Percentiles rank a stretch among this genome's conserved stretches.
phyloP scores from a whole-genome alignment of 2,888 invertebrate genomes.

The Campopleginae sp. region DNA sequence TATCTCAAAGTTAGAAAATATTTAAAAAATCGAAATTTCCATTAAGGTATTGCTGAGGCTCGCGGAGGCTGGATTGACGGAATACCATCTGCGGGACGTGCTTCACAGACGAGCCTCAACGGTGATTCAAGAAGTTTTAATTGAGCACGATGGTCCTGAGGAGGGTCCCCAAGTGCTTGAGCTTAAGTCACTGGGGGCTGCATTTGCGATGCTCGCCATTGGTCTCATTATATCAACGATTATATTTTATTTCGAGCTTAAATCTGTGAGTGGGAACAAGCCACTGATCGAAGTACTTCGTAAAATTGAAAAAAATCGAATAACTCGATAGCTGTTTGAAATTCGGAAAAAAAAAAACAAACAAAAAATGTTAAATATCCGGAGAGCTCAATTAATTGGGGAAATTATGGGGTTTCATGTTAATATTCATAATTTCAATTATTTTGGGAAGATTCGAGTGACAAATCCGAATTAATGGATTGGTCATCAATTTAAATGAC shows the following conservation, averaged over 20 bases:
- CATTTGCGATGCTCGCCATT: conserved; percentile 74
- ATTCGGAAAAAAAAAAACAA: background rate
- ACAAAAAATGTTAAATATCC: background rate
- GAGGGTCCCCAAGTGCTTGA: conserved; percentile 71
- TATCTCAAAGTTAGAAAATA: background rate
- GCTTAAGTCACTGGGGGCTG: conserved; percentile 78
- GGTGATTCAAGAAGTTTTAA: conserved; percentile 75
- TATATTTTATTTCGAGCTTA: conserved; percentile 76
- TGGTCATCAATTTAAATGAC: conserved; percentile 12
- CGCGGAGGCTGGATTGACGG: conserved; percentile 75
- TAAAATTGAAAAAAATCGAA: conserved; percentile 27
- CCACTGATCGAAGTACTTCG: conserved; percentile 34
- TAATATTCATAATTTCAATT: background rate
- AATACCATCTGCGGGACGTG: conserved; percentile 76
- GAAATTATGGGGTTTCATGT: background rate
- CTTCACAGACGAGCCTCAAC: conserved; percentile 74
- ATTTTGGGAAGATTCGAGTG: background rate
- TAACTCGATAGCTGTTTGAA: background rate
- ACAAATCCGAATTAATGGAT: background rate
- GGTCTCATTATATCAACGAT: conserved; percentile 73
- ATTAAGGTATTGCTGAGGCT: conserved; percentile 74
- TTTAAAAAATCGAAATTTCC: background rate
- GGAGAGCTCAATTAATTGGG: background rate
- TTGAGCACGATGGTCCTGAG: conserved; percentile 75
- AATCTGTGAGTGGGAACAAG: conserved; percentile 38